phyloP scores from a whole-genome alignment of 1,140 invertebrate species.

The Cotesia typhae region DNA sequence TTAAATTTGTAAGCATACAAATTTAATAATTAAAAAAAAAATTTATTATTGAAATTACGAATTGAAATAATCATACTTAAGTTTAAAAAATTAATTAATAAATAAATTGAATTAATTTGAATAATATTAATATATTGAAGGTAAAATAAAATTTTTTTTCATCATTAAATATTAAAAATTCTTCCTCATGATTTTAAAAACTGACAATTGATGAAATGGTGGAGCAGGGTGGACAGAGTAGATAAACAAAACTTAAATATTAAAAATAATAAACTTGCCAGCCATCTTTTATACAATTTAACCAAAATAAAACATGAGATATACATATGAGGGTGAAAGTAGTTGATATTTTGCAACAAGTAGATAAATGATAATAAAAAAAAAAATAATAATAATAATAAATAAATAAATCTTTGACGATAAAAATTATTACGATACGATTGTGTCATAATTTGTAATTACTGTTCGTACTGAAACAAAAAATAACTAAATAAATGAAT shows the following conservation, averaged over 20 bases:
- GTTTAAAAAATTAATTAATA: constrained; percentile 4
- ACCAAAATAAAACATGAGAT: constrained; percentile 46
- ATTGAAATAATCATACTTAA: constrained; percentile 9
- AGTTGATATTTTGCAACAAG: constrained; percentile 66
- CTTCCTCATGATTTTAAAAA: constrained; percentile 12
- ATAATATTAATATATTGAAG: neutral
- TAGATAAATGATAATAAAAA: constrained; percentile 48
- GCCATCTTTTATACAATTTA: constrained; percentile 66
- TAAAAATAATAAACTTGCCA: constrained; percentile 62
- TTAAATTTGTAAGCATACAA: constrained; percentile 43
- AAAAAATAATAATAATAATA: neutral
- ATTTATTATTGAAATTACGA: too few relatives aligned
- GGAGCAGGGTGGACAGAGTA: constrained; percentile 44
- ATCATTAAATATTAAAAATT: neutral
- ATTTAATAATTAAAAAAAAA: neutral
- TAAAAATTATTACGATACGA: constrained; percentile 30
- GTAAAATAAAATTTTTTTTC: too few relatives aligned
- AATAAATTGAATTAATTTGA: neutral
- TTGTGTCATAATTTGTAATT: constrained; percentile 5
- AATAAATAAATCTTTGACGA: constrained; percentile 16
- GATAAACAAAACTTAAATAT: constrained; percentile 41
- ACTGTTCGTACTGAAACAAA: neutral
- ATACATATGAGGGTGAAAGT: constrained; percentile 59
- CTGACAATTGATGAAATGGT: constrained; percentile 21
- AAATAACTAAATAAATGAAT: constrained; percentile 29